These are phyloP conservation scores for Xanthia togata DNA, from an alignment of 2,888 invertebrate species.

Conservation along the genomic window DNA sequence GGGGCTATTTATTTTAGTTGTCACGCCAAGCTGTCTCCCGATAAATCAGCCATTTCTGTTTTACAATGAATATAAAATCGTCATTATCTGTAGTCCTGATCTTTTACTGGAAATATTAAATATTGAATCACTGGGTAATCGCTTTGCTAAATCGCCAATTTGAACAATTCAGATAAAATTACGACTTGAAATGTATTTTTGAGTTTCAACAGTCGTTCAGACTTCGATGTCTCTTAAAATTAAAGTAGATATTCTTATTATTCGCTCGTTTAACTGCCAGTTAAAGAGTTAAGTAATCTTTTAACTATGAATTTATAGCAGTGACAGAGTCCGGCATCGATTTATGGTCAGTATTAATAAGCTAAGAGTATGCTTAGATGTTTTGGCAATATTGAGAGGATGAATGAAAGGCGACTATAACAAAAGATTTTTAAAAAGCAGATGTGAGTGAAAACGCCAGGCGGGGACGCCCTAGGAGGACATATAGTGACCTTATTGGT, in stretches of 20 bases:
- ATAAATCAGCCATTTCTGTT: constrained; percentile 35
- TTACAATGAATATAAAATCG: constrained; percentile 31
- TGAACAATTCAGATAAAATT: constrained; percentile 5
- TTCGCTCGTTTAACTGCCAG: background rate
- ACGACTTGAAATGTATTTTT: constrained; percentile 10
- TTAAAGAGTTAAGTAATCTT: too few species aligned
- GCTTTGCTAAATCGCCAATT: constrained; percentile 31
- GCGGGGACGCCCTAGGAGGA: too few species aligned
- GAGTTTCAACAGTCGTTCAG: background rate
- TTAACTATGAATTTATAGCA: too few species aligned
- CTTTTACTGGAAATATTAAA: constrained; percentile 45
- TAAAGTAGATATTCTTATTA: background rate
- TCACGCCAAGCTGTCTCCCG: background rate
- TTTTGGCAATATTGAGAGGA: too few species aligned
- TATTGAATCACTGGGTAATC: constrained; percentile 37
- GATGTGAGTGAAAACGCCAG: too few species aligned
- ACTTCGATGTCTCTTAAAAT: background rate
- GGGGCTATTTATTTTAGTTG: background rate
- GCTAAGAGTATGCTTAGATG: too few species aligned
- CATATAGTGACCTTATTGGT: too few species aligned
- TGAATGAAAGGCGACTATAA: too few species aligned
- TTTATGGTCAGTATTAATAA: background rate
- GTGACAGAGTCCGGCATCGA: too few species aligned
- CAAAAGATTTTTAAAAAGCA: too few species aligned
- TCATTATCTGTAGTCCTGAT: constrained; percentile 19